A percentile compares a stretch with the other conserved stretches of the same genome.
Evolutionary conservation across 1,140 invertebrate species (phyloP).

Genomic region (Lutraria rhynchaena): DNA sequence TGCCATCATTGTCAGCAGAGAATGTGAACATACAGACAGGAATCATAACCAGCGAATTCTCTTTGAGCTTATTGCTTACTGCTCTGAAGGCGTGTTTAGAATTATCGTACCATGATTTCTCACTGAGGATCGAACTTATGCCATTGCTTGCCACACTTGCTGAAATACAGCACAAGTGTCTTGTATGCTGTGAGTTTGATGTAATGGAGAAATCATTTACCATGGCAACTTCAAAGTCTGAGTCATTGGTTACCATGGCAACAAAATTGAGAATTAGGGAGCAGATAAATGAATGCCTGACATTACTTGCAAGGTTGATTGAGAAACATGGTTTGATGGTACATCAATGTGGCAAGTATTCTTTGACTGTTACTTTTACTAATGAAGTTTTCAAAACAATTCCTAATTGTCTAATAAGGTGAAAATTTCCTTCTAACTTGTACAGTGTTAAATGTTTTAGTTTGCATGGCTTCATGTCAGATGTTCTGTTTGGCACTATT

Average conservation of each 20-base stretch:
- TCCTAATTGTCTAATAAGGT: too few relatives aligned
- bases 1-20: background rate
- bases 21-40: background rate
- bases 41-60: conserved; percentile 7
- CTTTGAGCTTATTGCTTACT: conserved; percentile 1
- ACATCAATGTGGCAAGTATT: conserved; percentile 1
- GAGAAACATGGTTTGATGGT: background rate
- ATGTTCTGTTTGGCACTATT: too few relatives aligned
- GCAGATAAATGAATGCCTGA: background rate
- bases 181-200: conserved; percentile 4
- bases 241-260: conserved; percentile 12
- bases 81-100: background rate
- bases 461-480: too few relatives aligned
- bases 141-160: conserved; percentile 26
- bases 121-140: conserved; percentile 11
- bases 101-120: too few relatives aligned
- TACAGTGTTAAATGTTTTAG: too few relatives aligned
- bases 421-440: too few relatives aligned
- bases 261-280: conserved; percentile 18
- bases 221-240: background rate
- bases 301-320: background rate
- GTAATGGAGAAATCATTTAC: too few relatives aligned
- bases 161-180: conserved; percentile 13
- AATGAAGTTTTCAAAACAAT: too few relatives aligned
- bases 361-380: too few relatives aligned